These are phyloP conservation scores for Mohoua ochrocephala DNA, from an alignment of 2,113 vertebrate genomes.

Conservation along the genomic window DNA sequence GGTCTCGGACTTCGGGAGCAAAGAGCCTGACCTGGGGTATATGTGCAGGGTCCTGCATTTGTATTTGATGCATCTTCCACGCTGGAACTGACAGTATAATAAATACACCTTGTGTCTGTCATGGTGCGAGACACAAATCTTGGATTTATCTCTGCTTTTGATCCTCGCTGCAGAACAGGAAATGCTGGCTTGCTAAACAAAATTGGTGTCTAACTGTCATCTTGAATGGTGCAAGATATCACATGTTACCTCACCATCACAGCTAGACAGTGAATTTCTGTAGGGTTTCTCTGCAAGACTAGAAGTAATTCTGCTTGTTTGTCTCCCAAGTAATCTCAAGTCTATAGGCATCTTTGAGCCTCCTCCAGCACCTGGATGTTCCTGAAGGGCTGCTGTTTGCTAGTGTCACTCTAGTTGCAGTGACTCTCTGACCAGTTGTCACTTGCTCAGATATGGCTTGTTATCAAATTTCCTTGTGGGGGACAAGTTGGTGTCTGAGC, in stretches of 20 bases:
- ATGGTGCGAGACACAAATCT: not conserved
- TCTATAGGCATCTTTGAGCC: not conserved
- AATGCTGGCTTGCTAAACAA: not conserved
- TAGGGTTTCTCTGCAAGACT: not conserved
- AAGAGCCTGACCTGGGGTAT: not conserved
- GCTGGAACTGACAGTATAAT: not conserved
- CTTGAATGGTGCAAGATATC: not conserved
- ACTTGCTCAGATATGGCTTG: not conserved
- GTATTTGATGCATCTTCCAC: not conserved
- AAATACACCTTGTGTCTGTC: not conserved
- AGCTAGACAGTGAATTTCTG: not conserved
- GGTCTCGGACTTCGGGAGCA: accelerated
- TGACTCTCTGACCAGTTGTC: not conserved
- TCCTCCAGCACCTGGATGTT: not conserved
- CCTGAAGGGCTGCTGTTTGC: not conserved
- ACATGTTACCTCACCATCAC: not conserved
- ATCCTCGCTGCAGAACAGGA: not conserved
- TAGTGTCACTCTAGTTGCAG: not conserved
- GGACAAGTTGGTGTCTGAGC: not conserved
- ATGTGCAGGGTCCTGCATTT: not conserved
- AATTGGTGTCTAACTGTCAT: not conserved
- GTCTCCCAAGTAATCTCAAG: not conserved
- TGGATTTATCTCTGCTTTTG: not conserved
- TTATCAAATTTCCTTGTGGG: not conserved
- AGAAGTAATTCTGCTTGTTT: not conserved